Conservation (phyloP, 2,888 invertebrate genomes). For the Diogma glabrata region DNA sequence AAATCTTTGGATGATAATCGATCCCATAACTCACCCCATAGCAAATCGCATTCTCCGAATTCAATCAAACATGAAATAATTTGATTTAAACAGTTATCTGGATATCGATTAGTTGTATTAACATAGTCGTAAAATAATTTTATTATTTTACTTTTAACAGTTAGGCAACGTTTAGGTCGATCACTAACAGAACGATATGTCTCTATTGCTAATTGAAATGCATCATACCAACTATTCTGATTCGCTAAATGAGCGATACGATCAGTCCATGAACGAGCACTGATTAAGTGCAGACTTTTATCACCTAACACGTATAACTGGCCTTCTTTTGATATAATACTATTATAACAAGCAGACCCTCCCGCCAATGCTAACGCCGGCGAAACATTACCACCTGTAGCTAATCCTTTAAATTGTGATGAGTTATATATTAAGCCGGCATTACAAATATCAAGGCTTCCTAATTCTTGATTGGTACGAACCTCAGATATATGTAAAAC, state of each 20-base stretch:
- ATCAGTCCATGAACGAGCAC: slow-evolving; percentile 54
- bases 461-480: slow-evolving; percentile 73
- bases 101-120: slow-evolving; percentile 31
- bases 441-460: slow-evolving; percentile 66
- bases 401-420: slow-evolving; percentile 75
- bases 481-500: slow-evolving; percentile 83
- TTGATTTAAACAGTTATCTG: slow-evolving; percentile 34
- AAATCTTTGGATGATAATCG: slow-evolving; percentile 40
- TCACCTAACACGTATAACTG: slow-evolving; percentile 63
- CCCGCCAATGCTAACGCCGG: slow-evolving; percentile 48
- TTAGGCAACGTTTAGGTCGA: slow-evolving; percentile 34
- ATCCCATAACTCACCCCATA: slow-evolving; percentile 55
- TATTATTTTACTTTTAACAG: slow-evolving; percentile 34
- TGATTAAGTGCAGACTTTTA: slow-evolving; percentile 44
- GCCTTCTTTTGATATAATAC: slow-evolving; percentile 50
- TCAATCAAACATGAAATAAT: slow-evolving; percentile 34
- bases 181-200: slow-evolving; percentile 33
- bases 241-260: slow-evolving; percentile 50
- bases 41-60: slow-evolving; percentile 37
- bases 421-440: slow-evolving; percentile 78
- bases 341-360: slow-evolving; percentile 57
- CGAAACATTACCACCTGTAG: slow-evolving; percentile 89
- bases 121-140: slow-evolving; percentile 38
- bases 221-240: slow-evolving; percentile 45
- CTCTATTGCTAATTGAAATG: slow-evolving; percentile 43